Conservation (phyloP, 1,140 invertebrate genomes). For the Drusus annulatus region DNA sequence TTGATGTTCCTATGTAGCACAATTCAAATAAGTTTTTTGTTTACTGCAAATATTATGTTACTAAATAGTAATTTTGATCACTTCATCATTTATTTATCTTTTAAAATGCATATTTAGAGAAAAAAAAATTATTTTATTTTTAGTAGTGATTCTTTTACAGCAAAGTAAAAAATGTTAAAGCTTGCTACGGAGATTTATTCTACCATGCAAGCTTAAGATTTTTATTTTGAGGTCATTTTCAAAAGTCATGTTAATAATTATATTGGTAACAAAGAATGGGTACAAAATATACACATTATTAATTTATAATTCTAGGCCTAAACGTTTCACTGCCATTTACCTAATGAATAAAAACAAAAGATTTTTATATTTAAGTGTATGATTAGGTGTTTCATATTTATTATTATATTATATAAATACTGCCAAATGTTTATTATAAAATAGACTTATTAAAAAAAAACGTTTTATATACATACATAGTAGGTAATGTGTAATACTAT, state of each 20-base stretch:
- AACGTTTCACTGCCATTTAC: constrained; percentile 18
- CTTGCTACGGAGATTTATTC: not conserved
- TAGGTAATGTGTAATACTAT: too few species aligned
- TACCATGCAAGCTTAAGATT: not conserved
- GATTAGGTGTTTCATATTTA: too few species aligned
- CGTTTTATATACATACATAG: too few species aligned
- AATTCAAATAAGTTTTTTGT: too few species aligned
- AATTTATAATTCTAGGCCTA: not conserved
- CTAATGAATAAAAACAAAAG: not conserved
- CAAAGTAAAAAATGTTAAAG: not conserved
- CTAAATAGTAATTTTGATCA: too few species aligned
- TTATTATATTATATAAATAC: not conserved
- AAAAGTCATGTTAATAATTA: too few species aligned
- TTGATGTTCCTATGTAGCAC: too few species aligned
- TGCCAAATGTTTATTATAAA: constrained; percentile 23
- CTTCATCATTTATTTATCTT: too few species aligned
- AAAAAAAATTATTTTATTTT: too few species aligned
- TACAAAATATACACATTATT: constrained; percentile 5
- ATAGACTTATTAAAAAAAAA: too few species aligned
- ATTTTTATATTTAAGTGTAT: not conserved
- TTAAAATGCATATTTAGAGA: too few species aligned
- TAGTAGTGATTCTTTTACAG: not conserved
- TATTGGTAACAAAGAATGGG: constrained; percentile 13
- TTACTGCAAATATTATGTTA: too few species aligned
- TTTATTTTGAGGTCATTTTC: not conserved